phyloP scores from a whole-genome alignment of 2,113 vertebrate species.

The Antennarius striatus region DNA sequence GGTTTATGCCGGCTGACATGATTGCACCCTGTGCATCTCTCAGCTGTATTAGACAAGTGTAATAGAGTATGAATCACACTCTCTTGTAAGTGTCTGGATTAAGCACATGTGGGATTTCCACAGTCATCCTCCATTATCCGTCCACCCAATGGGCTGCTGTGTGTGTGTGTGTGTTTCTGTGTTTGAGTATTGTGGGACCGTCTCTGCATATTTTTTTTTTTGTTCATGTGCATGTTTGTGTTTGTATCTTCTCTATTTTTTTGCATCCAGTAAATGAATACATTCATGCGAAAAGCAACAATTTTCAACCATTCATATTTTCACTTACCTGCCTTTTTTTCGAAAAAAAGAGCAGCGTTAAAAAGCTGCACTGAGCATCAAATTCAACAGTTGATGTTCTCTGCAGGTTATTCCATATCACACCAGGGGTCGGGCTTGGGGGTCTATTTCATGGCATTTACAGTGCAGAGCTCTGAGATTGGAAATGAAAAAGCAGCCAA shows the following conservation, averaged over 20 bases:
- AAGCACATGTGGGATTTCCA: slow-evolving; percentile 77
- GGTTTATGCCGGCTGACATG: slow-evolving; percentile 56
- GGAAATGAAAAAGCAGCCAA: slow-evolving; percentile 64
- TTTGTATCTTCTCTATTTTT: slow-evolving; percentile 16
- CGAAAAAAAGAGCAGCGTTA: slow-evolving; percentile 19
- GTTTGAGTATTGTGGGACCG: slow-evolving; percentile 14
- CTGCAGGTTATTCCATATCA: slow-evolving; percentile 66
- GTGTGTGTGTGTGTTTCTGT: slow-evolving; percentile 14
- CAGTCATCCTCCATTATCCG: slow-evolving; percentile 63
- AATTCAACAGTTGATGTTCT: slow-evolving; percentile 62
- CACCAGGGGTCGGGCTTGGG: slow-evolving; percentile 57
- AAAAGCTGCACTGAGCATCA: slow-evolving; percentile 53
- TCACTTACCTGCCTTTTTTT: slow-evolving; percentile 27
- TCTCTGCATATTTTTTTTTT: neutral
- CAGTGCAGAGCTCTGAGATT: slow-evolving; percentile 52
- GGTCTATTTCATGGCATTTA: slow-evolving; percentile 63
- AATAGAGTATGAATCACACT: slow-evolving; percentile 78
- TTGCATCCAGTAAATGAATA: slow-evolving; percentile 19
- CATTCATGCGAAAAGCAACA: slow-evolving; percentile 38
- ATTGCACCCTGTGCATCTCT: slow-evolving; percentile 55
- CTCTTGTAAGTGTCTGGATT: slow-evolving; percentile 77
- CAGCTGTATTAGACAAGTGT: slow-evolving; percentile 69
- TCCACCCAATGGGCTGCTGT: slow-evolving; percentile 41
- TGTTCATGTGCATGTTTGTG: neutral
- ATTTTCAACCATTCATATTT: slow-evolving; percentile 36